Conservation (phyloP, 2,113 vertebrate genomes). For the Cryptomyrus ogoouensis region DNA sequence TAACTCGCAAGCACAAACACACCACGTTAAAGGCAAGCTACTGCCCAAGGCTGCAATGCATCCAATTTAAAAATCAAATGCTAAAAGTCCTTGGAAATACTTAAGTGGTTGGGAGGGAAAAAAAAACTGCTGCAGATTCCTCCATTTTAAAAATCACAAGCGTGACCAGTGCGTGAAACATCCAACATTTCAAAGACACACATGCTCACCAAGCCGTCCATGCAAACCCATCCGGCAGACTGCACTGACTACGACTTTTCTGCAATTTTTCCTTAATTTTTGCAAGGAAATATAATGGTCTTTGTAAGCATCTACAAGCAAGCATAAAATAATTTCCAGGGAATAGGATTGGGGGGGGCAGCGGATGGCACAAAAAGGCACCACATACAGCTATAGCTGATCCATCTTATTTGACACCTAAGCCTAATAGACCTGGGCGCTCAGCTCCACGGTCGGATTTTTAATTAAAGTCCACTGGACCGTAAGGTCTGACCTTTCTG, state of each 20-base stretch:
- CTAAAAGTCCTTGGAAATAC: not conserved
- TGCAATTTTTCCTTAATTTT: not conserved
- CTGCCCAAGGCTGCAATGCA: not conserved
- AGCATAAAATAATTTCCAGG: not conserved
- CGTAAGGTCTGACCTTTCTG: slow-evolving; percentile 4
- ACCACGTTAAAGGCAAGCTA: not conserved
- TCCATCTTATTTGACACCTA: not conserved
- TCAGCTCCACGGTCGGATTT: not conserved
- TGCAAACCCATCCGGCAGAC: not conserved
- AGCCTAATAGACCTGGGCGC: not conserved
- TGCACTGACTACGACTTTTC: not conserved
- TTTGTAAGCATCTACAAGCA: not conserved
- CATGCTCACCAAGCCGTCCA: not conserved
- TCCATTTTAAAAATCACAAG: not conserved
- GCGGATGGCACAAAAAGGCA: not conserved
- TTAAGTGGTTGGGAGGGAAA: not conserved
- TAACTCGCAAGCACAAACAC: not conserved
- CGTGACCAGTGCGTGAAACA: not conserved
- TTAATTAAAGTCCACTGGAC: slow-evolving; percentile 19
- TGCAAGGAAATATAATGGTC: not conserved
- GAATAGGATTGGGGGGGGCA: not conserved
- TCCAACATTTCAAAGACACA: not conserved
- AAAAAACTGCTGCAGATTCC: not conserved
- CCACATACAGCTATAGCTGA: not conserved
- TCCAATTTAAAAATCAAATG: not conserved